These are phyloP conservation scores for Spisula subtruncata DNA, from an alignment of 2,888 invertebrate genomes.

Conservation along the genomic window DNA sequence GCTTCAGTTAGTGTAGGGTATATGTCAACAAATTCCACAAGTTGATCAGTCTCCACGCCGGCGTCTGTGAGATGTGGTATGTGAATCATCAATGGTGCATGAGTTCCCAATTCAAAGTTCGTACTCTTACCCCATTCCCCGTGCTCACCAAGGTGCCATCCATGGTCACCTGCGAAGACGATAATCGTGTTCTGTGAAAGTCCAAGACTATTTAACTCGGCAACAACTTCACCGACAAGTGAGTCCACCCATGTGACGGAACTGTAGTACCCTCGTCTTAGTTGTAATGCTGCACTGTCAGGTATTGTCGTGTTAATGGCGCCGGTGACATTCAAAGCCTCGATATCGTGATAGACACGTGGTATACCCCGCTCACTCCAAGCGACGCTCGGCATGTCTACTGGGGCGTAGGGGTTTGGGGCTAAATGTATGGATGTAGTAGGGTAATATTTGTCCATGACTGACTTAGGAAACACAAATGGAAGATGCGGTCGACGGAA, in stretches of 20 bases:
- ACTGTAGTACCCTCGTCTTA: constrained; percentile 73
- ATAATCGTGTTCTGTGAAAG: constrained; percentile 71
- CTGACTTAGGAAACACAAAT: constrained; percentile 93
- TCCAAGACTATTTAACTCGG: constrained; percentile 65
- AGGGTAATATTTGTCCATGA: neutral
- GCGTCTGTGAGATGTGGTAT: constrained; percentile 69
- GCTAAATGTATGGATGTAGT: constrained; percentile 88
- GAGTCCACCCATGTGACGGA: constrained; percentile 70
- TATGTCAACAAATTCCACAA: constrained; percentile 76
- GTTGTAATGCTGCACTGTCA: constrained; percentile 44
- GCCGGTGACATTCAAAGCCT: constrained; percentile 37
- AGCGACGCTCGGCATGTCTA: constrained; percentile 29
- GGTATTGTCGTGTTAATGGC: constrained; percentile 60
- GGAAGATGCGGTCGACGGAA: constrained; percentile 97
- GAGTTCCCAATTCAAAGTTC: constrained; percentile 78
- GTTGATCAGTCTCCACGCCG: constrained; percentile 57
- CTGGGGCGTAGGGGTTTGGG: constrained; percentile 25
- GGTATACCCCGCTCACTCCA: constrained; percentile 22
- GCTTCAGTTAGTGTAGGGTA: constrained; percentile 78
- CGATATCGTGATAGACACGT: constrained; percentile 63
- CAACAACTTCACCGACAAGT: constrained; percentile 70
- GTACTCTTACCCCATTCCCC: constrained; percentile 77
- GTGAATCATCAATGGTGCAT: constrained; percentile 78
- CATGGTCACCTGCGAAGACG: constrained; percentile 76
- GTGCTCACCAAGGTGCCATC: constrained; percentile 74